Base-by-base conservation (phyloP, 53 echinoderm and acorn worm genomes). In the Astropecten irregularis region DNA sequence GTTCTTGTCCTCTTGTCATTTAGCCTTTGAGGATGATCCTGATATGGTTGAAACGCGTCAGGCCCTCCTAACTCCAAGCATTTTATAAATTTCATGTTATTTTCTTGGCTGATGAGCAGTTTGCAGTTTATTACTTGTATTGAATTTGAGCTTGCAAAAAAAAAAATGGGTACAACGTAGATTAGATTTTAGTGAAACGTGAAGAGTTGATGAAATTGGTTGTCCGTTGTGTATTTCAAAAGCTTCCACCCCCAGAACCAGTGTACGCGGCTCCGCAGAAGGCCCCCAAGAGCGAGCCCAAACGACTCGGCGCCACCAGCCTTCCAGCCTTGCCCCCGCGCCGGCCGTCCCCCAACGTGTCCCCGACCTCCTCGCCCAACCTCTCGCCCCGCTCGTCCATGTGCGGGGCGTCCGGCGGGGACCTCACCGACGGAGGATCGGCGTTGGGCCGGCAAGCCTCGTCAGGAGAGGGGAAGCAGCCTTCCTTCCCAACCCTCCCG, bases 261-360 rank as follows among this genome's bases (percentile, higher is more conserved):
- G 91, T 91, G 83, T 87, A 87, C 26, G 91, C 91, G 0, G 87
- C 91, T 21, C 91, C 91, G 0, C 87, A 69, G 42, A 91, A 81
- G 29, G 59, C 14, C 40, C 9, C 52, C 22, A 34, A 37, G 66
- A 35, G 21, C 28, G 34, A 67, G 31, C 68, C 34, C 40, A 87
- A 40, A 60, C 31, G 55, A 1, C 23, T 16, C 10, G 74, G 50
- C 0, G 28, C 35, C 10, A 61, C 56, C 47, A 71, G 38, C 6
- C 20, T 53, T 19, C 91, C 91, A 6, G 88, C 63, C 32, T 61
- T 91, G 3, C 91, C 91, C 39, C 91, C 91, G 7, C 77, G 87
- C 26, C 55, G 82, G 7, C 83, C 84, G 18, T 91, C 91, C 14
- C 91, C 88, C 18, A 30, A 53, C 57, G 57, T 40, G 53, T 91